These are phyloP conservation scores for Merodon equestris DNA, from an alignment of 2,888 invertebrate species.

Conservation along the genomic window DNA sequence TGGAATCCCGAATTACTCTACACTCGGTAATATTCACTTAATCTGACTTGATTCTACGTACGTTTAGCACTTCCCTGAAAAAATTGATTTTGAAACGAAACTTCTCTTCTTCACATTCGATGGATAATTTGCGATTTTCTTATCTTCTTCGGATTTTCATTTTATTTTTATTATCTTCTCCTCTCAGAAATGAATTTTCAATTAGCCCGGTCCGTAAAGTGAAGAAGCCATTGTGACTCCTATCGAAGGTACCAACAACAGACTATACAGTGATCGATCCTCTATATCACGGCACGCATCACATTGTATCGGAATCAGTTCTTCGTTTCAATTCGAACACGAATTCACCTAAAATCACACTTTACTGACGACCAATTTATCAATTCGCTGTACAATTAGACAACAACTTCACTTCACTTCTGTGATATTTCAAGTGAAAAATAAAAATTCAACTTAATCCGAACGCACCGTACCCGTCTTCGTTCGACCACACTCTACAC, in stretches of 20 bases:
- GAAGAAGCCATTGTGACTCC: slow-evolving; percentile 57
- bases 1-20: slow-evolving; percentile 30
- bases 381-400: slow-evolving; percentile 28
- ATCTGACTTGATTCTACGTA: neutral
- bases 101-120: neutral
- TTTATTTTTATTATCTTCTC: neutral
- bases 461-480: slow-evolving; percentile 50
- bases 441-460: slow-evolving; percentile 13
- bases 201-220: slow-evolving; percentile 65
- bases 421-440: too few species aligned
- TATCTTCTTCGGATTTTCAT: slow-evolving; percentile 11
- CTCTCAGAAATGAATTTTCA: slow-evolving; percentile 2
- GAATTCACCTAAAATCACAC: neutral
- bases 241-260: slow-evolving; percentile 18
- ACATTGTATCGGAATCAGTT: slow-evolving; percentile 18
- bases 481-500: slow-evolving; percentile 38
- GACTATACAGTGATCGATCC: neutral
- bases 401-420: too few species aligned
- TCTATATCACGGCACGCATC: slow-evolving; percentile 26
- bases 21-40: slow-evolving; percentile 6
- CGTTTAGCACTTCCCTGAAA: slow-evolving; percentile 27
- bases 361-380: slow-evolving; percentile 2
- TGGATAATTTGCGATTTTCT: slow-evolving; percentile 19
- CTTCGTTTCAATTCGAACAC: neutral
- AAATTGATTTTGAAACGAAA: neutral